A percentile compares a stretch with the other conserved stretches of the same genome.
These are phyloP conservation scores for Cairina moschata DNA, from an alignment of 2,113 vertebrate genomes.

Conservation along the genomic window DNA sequence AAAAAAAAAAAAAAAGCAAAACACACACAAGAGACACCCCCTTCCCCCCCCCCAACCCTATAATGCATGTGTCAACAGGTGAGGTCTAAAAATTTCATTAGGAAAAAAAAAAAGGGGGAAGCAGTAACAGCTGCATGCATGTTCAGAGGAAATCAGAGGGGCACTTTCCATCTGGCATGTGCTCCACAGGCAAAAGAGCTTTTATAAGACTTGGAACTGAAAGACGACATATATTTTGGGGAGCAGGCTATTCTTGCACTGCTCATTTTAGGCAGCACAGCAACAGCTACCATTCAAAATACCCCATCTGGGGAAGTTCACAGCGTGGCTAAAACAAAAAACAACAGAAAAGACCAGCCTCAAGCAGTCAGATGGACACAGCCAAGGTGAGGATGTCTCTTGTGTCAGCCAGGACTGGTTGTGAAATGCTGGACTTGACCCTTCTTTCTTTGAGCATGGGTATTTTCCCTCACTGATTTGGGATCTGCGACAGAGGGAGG, in stretches of 20 bases:
- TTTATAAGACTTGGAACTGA: constrained; percentile 54
- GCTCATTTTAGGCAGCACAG: constrained; percentile 54
- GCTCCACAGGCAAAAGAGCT: constrained; percentile 45
- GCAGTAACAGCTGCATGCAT: constrained; percentile 73
- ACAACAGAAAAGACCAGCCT: background rate
- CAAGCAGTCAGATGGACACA: background rate
- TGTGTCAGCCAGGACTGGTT: background rate
- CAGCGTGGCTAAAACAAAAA: background rate
- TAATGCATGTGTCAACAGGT: constrained; percentile 74
- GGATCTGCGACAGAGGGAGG: background rate
- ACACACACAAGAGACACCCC: background rate
- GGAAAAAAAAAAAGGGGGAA: constrained; percentile 61
- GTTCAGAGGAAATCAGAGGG: constrained; percentile 68
- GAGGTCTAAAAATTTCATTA: constrained; percentile 79
- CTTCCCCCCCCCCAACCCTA: background rate
- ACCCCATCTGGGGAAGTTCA: background rate
- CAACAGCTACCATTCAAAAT: constrained; percentile 22
- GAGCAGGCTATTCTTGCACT: constrained; percentile 43
- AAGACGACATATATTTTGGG: constrained; percentile 69
- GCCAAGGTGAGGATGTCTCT: background rate
- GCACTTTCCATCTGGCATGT: constrained; percentile 73
- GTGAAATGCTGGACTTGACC: background rate
- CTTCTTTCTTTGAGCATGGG: background rate
- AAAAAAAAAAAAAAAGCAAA: background rate
- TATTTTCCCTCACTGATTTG: background rate